A percentile compares a stretch with the other conserved stretches of the same genome.
Evolutionary conservation across 1,140 invertebrate species (phyloP).

Genomic region (Pogonomyrmex barbatus): DNA sequence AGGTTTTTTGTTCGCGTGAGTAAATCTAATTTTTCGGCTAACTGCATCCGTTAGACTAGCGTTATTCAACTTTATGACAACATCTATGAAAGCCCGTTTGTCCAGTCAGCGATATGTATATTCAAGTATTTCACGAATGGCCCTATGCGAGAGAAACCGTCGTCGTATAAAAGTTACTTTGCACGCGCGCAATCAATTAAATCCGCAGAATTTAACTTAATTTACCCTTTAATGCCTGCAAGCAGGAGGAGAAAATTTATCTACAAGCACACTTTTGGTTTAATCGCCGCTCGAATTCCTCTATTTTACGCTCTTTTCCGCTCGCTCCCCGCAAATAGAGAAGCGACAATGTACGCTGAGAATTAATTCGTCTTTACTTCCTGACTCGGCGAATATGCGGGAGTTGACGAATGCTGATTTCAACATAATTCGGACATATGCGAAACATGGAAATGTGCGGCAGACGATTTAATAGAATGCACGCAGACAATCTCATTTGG

Average conservation of each 20-base stretch:
- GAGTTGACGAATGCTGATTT: slow-evolving; percentile 40
- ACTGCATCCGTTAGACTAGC: background rate
- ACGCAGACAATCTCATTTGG: background rate
- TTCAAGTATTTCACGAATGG: slow-evolving; percentile 22
- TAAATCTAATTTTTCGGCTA: slow-evolving; percentile 42
- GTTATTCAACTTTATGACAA: slow-evolving; percentile 45
- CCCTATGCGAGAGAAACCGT: background rate
- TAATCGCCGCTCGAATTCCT: slow-evolving; percentile 69
- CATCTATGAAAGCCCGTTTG: slow-evolving; percentile 13
- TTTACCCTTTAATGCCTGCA: slow-evolving; percentile 68
- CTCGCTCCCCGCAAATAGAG: slow-evolving; percentile 29
- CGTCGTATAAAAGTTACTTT: slow-evolving; percentile 38
- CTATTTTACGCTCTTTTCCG: slow-evolving; percentile 39
- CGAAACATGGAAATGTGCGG: background rate
- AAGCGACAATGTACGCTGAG: slow-evolving; percentile 10
- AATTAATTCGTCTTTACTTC: slow-evolving; percentile 37
- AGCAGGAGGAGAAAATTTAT: slow-evolving; percentile 66
- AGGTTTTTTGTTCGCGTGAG: slow-evolving; percentile 45
- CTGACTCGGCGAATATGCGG: slow-evolving; percentile 8
- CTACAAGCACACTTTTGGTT: slow-evolving; percentile 64
- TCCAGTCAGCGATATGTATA: background rate
- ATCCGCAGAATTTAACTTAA: slow-evolving; percentile 73
- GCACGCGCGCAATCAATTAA: slow-evolving; percentile 62
- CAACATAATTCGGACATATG: slow-evolving; percentile 30
- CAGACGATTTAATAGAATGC: background rate